These are phyloP conservation scores for Pimpla rufipes DNA, from an alignment of 2,888 invertebrate genomes.

Conservation along the genomic window DNA sequence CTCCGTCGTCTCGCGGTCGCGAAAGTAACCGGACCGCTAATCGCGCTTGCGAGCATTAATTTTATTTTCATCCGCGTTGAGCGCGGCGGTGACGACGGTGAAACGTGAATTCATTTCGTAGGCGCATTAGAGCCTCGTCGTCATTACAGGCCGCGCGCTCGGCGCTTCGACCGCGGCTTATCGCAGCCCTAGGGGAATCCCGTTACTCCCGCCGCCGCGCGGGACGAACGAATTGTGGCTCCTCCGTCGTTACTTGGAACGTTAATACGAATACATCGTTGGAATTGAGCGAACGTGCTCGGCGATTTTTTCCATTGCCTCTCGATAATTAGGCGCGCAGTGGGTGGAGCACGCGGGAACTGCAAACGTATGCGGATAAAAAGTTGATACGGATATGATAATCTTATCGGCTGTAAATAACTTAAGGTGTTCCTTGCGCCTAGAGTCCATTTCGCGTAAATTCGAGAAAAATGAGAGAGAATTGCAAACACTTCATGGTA, in stretches of 20 bases:
- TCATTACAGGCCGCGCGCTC: conserved; percentile 43
- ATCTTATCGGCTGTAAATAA: not conserved
- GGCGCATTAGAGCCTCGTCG: conserved; percentile 61
- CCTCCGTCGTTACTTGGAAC: conserved; percentile 68
- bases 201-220: conserved; percentile 53
- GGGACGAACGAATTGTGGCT: conserved; percentile 58
- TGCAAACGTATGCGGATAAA: not conserved
- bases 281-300: conserved; percentile 57
- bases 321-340: not conserved
- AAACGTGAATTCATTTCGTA: conserved; percentile 69
- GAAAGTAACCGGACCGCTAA: conserved; percentile 74
- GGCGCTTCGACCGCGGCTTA: conserved; percentile 48
- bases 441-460: too few species aligned
- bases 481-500: too few species aligned
- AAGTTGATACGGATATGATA: not conserved
- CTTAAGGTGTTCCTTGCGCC: too few species aligned
- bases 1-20: not conserved
- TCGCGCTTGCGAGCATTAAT: conserved; percentile 76
- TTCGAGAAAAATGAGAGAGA: too few species aligned
- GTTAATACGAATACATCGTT: conserved; percentile 69
- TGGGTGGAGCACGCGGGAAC: not conserved
- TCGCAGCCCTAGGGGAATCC: conserved; percentile 58
- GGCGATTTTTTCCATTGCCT: conserved; percentile 28
- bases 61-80: conserved; percentile 56
- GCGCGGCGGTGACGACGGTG: conserved; percentile 73